These are phyloP conservation scores for Mus minutoides DNA, from an alignment of 2,797 vertebrate genomes.

Conservation along the genomic window DNA sequence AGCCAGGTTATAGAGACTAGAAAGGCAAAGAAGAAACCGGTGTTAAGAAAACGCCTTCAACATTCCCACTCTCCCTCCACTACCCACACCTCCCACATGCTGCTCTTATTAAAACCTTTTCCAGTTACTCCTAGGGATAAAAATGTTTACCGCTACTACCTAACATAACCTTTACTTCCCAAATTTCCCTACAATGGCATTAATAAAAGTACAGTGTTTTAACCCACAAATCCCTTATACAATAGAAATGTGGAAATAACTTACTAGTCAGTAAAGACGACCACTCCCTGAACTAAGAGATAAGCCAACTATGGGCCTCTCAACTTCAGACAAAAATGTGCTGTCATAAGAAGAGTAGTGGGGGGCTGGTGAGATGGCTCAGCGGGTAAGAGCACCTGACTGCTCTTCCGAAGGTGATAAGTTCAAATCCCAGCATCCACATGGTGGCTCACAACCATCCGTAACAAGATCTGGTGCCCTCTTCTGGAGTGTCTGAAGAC, in stretches of 20 bases:
- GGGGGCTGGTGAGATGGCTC: no score
- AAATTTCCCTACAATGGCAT: not conserved
- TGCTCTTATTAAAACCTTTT: not conserved
- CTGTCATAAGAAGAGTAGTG: not conserved
- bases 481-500: no score
- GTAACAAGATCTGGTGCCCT: no score
- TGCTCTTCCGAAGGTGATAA: no score
- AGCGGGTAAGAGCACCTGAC: no score
- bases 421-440: no score
- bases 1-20: slow-evolving; percentile 95
- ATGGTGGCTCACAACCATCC: no score
- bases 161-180: not conserved
- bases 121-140: not conserved
- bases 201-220: not conserved
- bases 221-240: not conserved
- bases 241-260: not conserved
- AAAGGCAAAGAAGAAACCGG: slow-evolving; percentile 73
- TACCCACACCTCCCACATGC: not conserved
- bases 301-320: not conserved
- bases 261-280: not conserved
- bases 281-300: not conserved
- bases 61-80: not conserved
- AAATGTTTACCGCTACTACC: not conserved
- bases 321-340: slow-evolving; percentile 32
- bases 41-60: slow-evolving; percentile 59